Evolutionary conservation across 2,888 invertebrate species (phyloP).

Genomic region (Caenorhabditis sulstoni): DNA sequence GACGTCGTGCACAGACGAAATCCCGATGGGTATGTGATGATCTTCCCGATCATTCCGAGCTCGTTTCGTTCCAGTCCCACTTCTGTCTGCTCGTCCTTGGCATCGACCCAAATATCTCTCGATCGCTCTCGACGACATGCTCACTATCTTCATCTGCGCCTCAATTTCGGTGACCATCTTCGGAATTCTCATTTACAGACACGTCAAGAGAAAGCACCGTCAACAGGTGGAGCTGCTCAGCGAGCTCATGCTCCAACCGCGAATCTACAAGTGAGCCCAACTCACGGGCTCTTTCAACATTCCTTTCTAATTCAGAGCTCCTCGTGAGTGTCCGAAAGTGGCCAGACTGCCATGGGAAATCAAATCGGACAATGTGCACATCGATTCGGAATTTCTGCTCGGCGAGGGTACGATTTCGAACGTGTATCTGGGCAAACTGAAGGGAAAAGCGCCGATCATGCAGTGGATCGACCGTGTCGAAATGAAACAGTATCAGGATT

Average conservation of each 20-base stretch:
- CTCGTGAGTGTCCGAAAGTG: slow-evolving; percentile 59
- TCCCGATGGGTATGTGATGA: slow-evolving; percentile 49
- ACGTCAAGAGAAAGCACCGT: slow-evolving; percentile 55
- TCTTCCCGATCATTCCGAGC: background rate
- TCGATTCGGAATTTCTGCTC: slow-evolving; percentile 69
- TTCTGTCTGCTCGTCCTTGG: slow-evolving; percentile 54
- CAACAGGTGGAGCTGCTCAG: slow-evolving; percentile 61
- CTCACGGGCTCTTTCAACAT: background rate
- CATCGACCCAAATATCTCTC: slow-evolving; percentile 63
- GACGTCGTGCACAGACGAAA: slow-evolving; percentile 59
- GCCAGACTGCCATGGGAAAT: slow-evolving; percentile 73
- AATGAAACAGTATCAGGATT: slow-evolving; percentile 74
- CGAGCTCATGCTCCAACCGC: slow-evolving; percentile 63
- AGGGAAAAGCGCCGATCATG: slow-evolving; percentile 73
- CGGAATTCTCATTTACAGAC: slow-evolving; percentile 62
- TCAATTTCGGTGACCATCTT: slow-evolving; percentile 60
- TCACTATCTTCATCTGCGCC: slow-evolving; percentile 66
- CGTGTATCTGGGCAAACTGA: slow-evolving; percentile 71
- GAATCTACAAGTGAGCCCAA: slow-evolving; percentile 54
- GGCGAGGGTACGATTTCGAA: slow-evolving; percentile 72
- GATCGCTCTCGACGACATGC: slow-evolving; percentile 67
- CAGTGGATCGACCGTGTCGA: slow-evolving; percentile 74
- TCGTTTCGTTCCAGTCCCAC: slow-evolving; percentile 42
- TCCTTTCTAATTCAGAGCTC: slow-evolving; percentile 49
- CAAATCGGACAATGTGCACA: slow-evolving; percentile 68